These are phyloP conservation scores for Chloroclysta siterata DNA, from an alignment of 2,888 invertebrate genomes.

Conservation along the genomic window DNA sequence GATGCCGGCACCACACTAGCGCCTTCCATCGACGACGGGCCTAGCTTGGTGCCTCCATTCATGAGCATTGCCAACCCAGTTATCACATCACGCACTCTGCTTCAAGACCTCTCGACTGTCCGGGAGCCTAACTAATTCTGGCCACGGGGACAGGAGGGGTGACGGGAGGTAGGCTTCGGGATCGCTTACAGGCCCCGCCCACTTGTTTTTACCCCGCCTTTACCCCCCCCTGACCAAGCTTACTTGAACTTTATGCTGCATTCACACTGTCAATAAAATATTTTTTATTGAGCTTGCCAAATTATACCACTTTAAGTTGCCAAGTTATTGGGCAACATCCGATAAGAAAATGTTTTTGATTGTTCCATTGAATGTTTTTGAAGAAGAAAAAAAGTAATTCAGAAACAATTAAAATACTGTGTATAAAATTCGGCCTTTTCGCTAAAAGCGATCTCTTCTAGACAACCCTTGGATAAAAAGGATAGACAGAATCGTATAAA, in stretches of 20 bases:
- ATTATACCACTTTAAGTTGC: too few species aligned
- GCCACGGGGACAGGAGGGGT: constrained; percentile 9
- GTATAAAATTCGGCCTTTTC: too few species aligned
- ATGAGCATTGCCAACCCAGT: constrained; percentile 49
- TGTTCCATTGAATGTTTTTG: too few species aligned
- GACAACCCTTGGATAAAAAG: too few species aligned
- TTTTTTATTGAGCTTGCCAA: background rate
- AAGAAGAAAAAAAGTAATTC: too few species aligned
- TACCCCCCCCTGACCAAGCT: constrained; percentile 27
- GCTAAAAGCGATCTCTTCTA: too few species aligned
- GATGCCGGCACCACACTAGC: constrained; percentile 71
- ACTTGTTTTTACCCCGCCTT: constrained; percentile 30
- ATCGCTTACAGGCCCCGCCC: constrained; percentile 35
- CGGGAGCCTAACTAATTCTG: constrained; percentile 19
- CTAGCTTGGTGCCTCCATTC: constrained; percentile 54
- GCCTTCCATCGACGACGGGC: constrained; percentile 50
- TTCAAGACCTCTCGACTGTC: constrained; percentile 15
- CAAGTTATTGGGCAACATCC: too few species aligned
- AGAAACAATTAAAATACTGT: too few species aligned
- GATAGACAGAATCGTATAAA: too few species aligned
- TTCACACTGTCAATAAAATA: background rate
- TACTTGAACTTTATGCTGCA: constrained; percentile 19
- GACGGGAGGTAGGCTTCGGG: constrained; percentile 21
- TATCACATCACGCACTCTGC: constrained; percentile 25
- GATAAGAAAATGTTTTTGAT: too few species aligned